Conservation (phyloP, 2,888 invertebrate genomes). For the Diploptera punctata region DNA sequence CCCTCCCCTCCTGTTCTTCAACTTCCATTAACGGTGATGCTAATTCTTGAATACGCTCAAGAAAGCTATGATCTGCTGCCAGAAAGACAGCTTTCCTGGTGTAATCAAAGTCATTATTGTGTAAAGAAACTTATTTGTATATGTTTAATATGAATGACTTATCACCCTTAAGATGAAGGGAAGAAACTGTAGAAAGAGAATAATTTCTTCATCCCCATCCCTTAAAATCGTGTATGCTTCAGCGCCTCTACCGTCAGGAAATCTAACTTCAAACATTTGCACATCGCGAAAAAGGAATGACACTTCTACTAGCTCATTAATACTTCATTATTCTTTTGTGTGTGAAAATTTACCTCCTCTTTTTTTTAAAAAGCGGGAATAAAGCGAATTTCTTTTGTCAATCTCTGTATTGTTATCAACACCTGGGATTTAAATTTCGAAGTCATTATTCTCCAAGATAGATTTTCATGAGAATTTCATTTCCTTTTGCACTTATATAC, state of each 20-base stretch:
- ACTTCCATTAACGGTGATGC: too few relatives aligned
- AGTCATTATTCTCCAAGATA: too few relatives aligned
- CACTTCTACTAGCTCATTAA: not conserved
- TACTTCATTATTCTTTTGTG: not conserved
- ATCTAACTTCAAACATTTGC: constrained; percentile 18
- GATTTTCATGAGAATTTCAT: too few relatives aligned
- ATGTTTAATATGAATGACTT: not conserved
- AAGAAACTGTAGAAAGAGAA: not conserved
- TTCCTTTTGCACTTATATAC: too few relatives aligned
- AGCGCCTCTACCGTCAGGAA: not conserved
- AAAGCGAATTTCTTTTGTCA: not conserved
- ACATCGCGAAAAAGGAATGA: constrained; percentile 13
- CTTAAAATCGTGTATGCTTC: not conserved
- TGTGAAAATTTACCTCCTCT: not conserved
- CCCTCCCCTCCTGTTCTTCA: too few relatives aligned
- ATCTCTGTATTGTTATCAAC: not conserved
- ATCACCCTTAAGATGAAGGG: not conserved
- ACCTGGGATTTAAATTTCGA: too few relatives aligned
- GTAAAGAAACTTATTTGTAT: not conserved
- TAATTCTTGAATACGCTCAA: too few relatives aligned
- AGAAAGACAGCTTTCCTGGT: too few relatives aligned
- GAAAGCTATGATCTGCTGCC: too few relatives aligned
- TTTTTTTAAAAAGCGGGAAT: too few relatives aligned
- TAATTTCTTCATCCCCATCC: not conserved
- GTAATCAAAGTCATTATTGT: not conserved